phyloP scores from a whole-genome alignment of 2,797 vertebrate species.

The Dendrocincla tyrannina region DNA sequence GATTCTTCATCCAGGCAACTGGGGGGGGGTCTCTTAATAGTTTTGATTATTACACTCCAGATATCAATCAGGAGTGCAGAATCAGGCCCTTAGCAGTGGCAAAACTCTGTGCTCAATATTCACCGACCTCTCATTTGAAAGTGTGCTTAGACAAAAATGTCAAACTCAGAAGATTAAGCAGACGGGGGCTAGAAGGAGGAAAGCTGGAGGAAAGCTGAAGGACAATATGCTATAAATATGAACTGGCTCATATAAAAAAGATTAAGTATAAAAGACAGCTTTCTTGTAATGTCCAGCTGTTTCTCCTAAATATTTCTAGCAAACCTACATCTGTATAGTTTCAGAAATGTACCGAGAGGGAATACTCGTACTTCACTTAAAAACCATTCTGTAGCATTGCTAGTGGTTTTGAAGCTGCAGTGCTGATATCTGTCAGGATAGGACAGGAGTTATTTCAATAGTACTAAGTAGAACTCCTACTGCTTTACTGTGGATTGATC shows the following conservation, averaged over 20 bases:
- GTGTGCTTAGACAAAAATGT: background rate
- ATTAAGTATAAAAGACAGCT: conserved; percentile 63
- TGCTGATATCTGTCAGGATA: conserved; percentile 75
- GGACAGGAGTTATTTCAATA: conserved; percentile 78
- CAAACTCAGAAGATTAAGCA: background rate
- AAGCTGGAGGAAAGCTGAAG: conserved; percentile 25
- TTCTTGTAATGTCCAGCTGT: conserved; percentile 71
- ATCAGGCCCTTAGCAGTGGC: background rate
- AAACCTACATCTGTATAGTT: conserved; percentile 59
- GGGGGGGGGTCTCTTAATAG: background rate
- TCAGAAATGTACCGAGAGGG: conserved; percentile 77
- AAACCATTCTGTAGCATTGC: background rate
- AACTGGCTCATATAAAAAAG: conserved; percentile 60
- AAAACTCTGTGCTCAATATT: background rate
- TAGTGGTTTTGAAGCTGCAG: conserved; percentile 62
- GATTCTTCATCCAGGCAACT: background rate
- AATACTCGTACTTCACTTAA: conserved; percentile 62
- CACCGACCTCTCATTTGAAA: background rate
- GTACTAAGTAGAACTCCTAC: conserved; percentile 39
- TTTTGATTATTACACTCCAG: background rate
- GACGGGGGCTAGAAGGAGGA: background rate
- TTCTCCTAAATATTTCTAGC: conserved; percentile 73
- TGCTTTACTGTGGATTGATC: conserved; percentile 36
- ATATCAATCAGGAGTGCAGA: background rate
- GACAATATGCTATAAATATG: conserved; percentile 46